A percentile compares a stretch with the other conserved stretches of the same genome.
These are phyloP conservation scores for Malurus melanocephalus DNA, from an alignment of 2,113 vertebrate species.

Conservation along the genomic window DNA sequence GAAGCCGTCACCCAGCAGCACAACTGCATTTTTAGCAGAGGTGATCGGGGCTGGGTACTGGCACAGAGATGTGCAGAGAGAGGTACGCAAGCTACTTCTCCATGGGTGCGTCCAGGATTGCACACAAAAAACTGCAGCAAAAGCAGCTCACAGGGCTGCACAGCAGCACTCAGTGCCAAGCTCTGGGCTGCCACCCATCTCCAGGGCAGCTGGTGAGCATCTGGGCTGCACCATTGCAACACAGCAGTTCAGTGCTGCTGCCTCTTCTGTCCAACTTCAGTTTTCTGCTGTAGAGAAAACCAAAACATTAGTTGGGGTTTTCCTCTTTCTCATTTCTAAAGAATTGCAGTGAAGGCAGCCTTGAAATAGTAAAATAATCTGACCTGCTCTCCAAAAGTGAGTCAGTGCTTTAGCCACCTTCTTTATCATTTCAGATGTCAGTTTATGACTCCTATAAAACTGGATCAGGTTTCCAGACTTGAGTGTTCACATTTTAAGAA, in stretches of 20 bases:
- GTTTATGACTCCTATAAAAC: background rate
- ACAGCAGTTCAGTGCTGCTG: background rate
- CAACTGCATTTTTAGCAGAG: background rate
- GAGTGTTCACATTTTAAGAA: background rate
- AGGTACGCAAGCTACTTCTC: background rate
- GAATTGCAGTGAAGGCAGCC: background rate
- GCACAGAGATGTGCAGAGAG: background rate
- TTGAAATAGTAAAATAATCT: background rate
- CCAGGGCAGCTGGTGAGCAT: background rate
- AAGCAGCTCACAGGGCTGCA: background rate
- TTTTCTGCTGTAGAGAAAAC: background rate
- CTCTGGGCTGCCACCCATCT: background rate
- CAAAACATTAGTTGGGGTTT: fast-evolving
- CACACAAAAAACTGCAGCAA: background rate
- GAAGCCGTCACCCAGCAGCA: background rate
- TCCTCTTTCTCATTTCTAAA: background rate
- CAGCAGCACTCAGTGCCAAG: background rate
- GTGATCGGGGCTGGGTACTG: background rate
- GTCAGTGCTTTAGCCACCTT: background rate
- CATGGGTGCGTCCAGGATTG: fast-evolving
- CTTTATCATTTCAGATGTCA: background rate
- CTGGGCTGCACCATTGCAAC: background rate
- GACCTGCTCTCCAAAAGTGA: background rate
- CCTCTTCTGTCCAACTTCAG: background rate
- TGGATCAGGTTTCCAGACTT: background rate